Evolutionary conservation across 1,140 invertebrate species (phyloP).

Genomic region (Hylaeus anthracinus): DNA sequence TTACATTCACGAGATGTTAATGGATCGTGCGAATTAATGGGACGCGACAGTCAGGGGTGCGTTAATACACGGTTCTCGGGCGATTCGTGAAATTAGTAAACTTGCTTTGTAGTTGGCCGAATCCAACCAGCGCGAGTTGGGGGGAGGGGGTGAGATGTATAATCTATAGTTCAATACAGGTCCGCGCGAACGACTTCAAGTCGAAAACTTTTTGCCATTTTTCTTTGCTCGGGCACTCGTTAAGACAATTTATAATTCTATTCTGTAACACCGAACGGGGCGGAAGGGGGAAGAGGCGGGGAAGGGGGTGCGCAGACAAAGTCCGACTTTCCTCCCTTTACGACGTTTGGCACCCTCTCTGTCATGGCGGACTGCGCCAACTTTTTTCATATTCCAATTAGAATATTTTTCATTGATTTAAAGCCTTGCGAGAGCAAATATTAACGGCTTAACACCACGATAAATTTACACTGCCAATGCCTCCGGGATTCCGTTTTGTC

Average conservation of each 20-base stretch:
- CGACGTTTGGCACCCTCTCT: conserved; percentile 32
- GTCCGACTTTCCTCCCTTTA: conserved; percentile 15
- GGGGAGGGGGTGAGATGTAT: not conserved
- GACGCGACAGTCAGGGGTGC: conserved; percentile 12
- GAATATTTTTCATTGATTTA: conserved; percentile 82
- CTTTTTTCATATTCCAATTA: conserved; percentile 82
- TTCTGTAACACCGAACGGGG: conserved; percentile 45
- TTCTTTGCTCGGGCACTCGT: conserved; percentile 55
- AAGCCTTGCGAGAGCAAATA: conserved; percentile 73
- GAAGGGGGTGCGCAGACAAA: not conserved
- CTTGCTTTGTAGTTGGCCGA: conserved; percentile 33
- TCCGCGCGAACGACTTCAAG: conserved; percentile 30
- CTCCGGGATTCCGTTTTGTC: conserved; percentile 6
- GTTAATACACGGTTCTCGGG: conserved; percentile 2
- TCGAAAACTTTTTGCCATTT: conserved; percentile 67
- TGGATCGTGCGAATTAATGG: conserved; percentile 15
- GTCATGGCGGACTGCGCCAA: conserved; percentile 69
- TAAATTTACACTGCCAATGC: conserved; percentile 79
- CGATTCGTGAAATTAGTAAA: conserved; percentile 47
- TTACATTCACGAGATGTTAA: conserved; percentile 31
- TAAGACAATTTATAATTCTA: conserved; percentile 72
- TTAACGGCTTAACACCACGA: conserved; percentile 78
- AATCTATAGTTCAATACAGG: conserved; percentile 56
- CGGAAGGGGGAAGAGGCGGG: no score
- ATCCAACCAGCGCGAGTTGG: not conserved